phyloP scores from a whole-genome alignment of 1,140 invertebrate genomes.

The Drosophila erecta region DNA sequence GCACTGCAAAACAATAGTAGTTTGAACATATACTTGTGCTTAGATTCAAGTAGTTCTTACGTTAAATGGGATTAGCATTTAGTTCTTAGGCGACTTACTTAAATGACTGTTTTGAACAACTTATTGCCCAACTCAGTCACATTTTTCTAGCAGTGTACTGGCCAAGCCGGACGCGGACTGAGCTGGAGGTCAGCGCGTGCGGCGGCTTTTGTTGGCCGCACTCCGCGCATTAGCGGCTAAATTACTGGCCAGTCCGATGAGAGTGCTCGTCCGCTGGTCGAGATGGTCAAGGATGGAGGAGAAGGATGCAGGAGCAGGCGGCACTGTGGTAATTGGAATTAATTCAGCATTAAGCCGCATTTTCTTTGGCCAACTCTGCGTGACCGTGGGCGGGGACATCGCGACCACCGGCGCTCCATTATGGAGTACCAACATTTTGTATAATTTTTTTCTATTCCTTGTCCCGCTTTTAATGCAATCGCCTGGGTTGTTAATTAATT shows the following conservation, averaged over 20 bases:
- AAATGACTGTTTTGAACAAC: neutral
- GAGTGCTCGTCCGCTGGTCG: constrained; percentile 45
- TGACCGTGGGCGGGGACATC: constrained; percentile 19
- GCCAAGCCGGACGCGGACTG: constrained; percentile 1
- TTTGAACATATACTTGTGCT: too few relatives aligned
- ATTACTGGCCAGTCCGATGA: constrained; percentile 50
- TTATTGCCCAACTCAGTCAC: neutral
- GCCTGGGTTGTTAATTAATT: constrained; percentile 70
- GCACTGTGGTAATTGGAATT: constrained; percentile 76
- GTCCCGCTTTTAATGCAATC: constrained; percentile 36
- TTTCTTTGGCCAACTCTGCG: constrained; percentile 71
- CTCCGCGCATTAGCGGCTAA: constrained; percentile 75
- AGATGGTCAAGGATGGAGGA: constrained; percentile 47
- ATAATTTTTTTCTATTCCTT: constrained; percentile 78
- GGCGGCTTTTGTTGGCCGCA: constrained; percentile 71
- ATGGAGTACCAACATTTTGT: constrained; percentile 78
- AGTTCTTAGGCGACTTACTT: neutral
- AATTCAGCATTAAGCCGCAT: constrained; percentile 82
- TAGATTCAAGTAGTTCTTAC: too few relatives aligned
- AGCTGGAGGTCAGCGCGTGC: constrained; percentile 59
- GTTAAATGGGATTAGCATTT: too few relatives aligned
- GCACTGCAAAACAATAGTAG: constrained; percentile 1
- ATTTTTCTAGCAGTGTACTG: constrained; percentile 11
- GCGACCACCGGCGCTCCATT: constrained; percentile 33
- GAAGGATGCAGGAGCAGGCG: constrained; percentile 6